These are phyloP conservation scores for Diglossa cyanea DNA, from an alignment of 2,797 vertebrate genomes.

Conservation along the genomic window DNA sequence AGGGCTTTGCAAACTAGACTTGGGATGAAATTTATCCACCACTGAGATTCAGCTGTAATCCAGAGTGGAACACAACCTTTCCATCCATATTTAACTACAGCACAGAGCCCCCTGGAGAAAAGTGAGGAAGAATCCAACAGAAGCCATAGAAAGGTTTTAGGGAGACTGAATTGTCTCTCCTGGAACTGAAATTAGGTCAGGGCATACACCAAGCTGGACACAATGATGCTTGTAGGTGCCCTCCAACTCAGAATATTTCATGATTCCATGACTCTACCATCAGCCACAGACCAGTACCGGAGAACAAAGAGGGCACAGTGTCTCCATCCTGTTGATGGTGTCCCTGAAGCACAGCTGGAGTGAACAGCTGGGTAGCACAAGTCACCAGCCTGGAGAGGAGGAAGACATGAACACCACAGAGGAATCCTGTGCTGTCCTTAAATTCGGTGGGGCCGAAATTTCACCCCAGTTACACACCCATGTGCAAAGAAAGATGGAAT, in stretches of 20 bases:
- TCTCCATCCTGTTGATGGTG: rapidly evolving
- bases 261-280: not conserved
- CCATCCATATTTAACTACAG: not conserved
- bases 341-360: not conserved
- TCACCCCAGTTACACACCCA: not conserved
- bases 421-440: not conserved
- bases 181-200: not conserved
- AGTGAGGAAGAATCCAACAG: not conserved
- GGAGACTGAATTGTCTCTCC: not conserved
- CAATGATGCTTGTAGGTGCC: not conserved
- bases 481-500: not conserved
- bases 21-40: not conserved
- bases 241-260: not conserved
- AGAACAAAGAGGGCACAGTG: not conserved
- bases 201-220: not conserved
- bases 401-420: not conserved
- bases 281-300: rapidly evolving
- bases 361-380: not conserved
- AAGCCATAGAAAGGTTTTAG: not conserved
- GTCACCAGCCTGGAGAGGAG: not conserved
- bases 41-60: not conserved
- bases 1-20: conserved; percentile 5
- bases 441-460: not conserved
- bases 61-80: not conserved
- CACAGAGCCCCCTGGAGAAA: not conserved